Percentiles rank a stretch among this genome's conserved stretches.
Evolutionary conservation across 2,797 vertebrate species (phyloP).

Genomic region (Schizopygopsis pylzovi): DNA sequence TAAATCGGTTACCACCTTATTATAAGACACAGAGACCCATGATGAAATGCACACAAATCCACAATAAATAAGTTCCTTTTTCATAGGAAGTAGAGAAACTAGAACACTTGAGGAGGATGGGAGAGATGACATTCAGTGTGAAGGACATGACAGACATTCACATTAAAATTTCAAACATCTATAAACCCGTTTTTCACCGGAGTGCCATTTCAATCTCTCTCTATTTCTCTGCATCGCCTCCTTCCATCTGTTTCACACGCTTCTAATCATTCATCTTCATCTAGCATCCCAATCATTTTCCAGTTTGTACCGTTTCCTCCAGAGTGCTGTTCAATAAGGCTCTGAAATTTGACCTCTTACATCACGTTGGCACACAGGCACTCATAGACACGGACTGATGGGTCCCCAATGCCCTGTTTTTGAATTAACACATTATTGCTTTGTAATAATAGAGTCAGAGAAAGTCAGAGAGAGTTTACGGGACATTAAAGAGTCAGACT

Average conservation of each 20-base stretch:
- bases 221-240: neutral
- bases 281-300: slow-evolving; percentile 16
- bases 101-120: neutral
- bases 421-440: slow-evolving; percentile 35
- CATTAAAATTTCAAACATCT: slow-evolving; percentile 29
- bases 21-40: slow-evolving; percentile 65
- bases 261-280: slow-evolving; percentile 24
- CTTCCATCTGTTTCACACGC: slow-evolving; percentile 19
- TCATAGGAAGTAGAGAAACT: neutral
- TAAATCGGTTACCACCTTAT: slow-evolving; percentile 76
- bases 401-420: slow-evolving; percentile 2
- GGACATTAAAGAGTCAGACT: neutral
- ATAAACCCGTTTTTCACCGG: neutral
- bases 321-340: slow-evolving; percentile 18
- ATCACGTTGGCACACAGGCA: slow-evolving; percentile 10
- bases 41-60: slow-evolving; percentile 25
- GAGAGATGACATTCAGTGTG: neutral
- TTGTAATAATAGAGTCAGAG: neutral
- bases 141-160: slow-evolving; percentile 5
- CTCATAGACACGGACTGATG: slow-evolving; percentile 6
- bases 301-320: slow-evolving; percentile 5
- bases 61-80: slow-evolving; percentile 21
- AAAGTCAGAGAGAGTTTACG: neutral
- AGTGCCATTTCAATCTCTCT: slow-evolving; percentile 26
- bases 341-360: slow-evolving; percentile 28